Evolutionary conservation across 2,797 vertebrate genomes (phyloP), one percentile per base, ranked within the genome.

Genomic region (Pseudochaenichthys georgianus): DNA sequence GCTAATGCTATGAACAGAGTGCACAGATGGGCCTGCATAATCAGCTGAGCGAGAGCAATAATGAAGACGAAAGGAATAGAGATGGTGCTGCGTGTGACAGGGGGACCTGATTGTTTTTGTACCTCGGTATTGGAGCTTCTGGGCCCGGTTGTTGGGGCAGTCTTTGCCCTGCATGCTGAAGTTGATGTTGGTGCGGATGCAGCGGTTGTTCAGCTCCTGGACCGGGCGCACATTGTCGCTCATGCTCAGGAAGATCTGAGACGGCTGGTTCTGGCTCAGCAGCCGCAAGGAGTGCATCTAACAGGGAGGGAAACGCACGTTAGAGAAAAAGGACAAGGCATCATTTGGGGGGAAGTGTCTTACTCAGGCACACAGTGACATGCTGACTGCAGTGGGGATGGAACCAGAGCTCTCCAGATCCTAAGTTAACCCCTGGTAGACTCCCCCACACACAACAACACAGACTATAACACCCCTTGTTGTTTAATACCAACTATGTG

Each of bases 161-260:
- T 99, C 97, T 93, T 98, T 99, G 82, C 98, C 98, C 88, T 99
- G 98, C 96, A 98, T 94, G 96, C 96, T 99, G 95, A 99, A 99
- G 95, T 99, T 99, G 93, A 99, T 99, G 84, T 99, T 99, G 89
- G 98, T 99, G 87, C 98, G 97, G 88, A 99, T 99, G 88, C 98
- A 99, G 91, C 98, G 97, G 90, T 99, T 99, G 94, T 98, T 98
- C 71, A 99, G 96, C 6, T 96, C 96, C 92, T 99, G 98, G n/a
- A 97, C 96, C 0, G 98, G 98, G 83, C 98, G 96, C 84, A 98
- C 96, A 67, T 99, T 99, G 93, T 99, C 98, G 4, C 98, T 99
- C 98, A 99, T 99, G 94, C 98, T 99, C 91, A 99, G 95, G 90
- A 99, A 99, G 92, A 99, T 99, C 95, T 99, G 98, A 82, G 98